These are phyloP conservation scores for Scaptodrosophila latifasciaeformis DNA, from an alignment of 2,888 invertebrate genomes.

Conservation along the genomic window DNA sequence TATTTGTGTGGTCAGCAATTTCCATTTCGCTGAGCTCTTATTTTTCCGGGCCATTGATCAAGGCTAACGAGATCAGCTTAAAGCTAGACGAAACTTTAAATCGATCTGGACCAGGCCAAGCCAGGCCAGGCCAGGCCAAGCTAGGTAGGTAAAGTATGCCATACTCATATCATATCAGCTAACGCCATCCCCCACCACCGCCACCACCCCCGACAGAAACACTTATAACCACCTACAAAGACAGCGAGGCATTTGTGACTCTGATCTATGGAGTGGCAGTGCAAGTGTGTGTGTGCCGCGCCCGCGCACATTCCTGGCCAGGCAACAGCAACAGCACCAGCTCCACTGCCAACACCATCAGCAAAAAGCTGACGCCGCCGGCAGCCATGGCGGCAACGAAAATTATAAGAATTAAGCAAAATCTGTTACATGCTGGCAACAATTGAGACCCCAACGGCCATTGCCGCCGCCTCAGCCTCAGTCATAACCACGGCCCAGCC, in stretches of 20 bases:
- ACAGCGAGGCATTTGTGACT: conserved; percentile 23
- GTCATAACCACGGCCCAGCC: conserved; percentile 12
- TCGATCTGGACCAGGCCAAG: too few species aligned
- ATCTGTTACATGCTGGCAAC: conserved; percentile 59
- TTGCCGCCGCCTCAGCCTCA: conserved; percentile 7
- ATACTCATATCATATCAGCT: too few species aligned
- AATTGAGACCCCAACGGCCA: conserved; percentile 39
- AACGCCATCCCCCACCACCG: too few species aligned
- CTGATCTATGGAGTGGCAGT: conserved; percentile 9
- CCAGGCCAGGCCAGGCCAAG: conserved; percentile 32
- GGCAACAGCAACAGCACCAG: too few species aligned
- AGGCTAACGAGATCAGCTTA: conserved; percentile 72
- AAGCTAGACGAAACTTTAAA: conserved; percentile 16
- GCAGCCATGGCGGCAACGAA: conserved; percentile 51
- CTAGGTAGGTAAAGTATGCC: conserved; percentile 8
- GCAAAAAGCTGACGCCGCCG: conserved; percentile 31
- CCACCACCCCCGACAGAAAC: conserved; percentile 20
- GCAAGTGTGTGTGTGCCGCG: conserved; percentile 42
- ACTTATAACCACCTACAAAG: conserved; percentile 49
- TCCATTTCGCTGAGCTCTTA: conserved; percentile 64
- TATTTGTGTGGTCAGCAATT: conserved; percentile 53
- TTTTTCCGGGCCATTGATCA: conserved; percentile 75
- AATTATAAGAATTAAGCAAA: conserved; percentile 65
- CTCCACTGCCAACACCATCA: too few species aligned
- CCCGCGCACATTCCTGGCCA: conserved; percentile 61